phyloP scores from a whole-genome alignment of 1,140 invertebrate species.

The Paralvinella palmiformis region DNA sequence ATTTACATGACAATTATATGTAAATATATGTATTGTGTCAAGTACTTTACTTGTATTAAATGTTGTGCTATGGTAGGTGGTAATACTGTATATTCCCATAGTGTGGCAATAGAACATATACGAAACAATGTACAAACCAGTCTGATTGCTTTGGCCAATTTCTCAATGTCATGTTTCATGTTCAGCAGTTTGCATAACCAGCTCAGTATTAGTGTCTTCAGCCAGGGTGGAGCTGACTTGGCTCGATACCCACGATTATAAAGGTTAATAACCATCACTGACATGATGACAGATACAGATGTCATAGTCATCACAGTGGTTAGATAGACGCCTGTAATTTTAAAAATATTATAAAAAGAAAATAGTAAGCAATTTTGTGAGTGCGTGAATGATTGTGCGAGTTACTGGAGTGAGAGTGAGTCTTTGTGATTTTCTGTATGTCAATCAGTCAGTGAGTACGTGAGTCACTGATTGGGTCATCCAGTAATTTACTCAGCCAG shows the following conservation, averaged over 20 bases:
- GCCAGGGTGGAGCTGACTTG: constrained; percentile 34
- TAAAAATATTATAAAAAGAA: neutral
- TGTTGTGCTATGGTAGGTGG: neutral
- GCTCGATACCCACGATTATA: constrained; percentile 42
- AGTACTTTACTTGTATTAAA: neutral
- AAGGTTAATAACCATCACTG: constrained; percentile 47
- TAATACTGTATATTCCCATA: neutral
- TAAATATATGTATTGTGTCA: neutral
- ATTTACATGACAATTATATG: neutral
- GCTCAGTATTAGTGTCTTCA: constrained; percentile 29
- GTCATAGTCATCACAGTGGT: constrained; percentile 50
- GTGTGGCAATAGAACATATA: neutral
- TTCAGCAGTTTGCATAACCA: constrained; percentile 33
- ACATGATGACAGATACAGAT: constrained; percentile 47
- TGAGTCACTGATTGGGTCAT: neutral
- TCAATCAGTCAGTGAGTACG: neutral
- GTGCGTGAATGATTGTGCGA: neutral
- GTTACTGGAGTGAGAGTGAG: neutral
- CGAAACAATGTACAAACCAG: constrained; percentile 7
- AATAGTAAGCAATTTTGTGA: neutral
- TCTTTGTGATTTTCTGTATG: neutral
- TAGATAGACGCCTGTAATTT: constrained; percentile 45
- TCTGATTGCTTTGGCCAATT: constrained; percentile 28
- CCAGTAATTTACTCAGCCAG: too few species aligned
- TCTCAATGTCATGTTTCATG: constrained; percentile 37